Conservation (phyloP, 2,113 vertebrate genomes). For the Cebidichthys violaceus region DNA sequence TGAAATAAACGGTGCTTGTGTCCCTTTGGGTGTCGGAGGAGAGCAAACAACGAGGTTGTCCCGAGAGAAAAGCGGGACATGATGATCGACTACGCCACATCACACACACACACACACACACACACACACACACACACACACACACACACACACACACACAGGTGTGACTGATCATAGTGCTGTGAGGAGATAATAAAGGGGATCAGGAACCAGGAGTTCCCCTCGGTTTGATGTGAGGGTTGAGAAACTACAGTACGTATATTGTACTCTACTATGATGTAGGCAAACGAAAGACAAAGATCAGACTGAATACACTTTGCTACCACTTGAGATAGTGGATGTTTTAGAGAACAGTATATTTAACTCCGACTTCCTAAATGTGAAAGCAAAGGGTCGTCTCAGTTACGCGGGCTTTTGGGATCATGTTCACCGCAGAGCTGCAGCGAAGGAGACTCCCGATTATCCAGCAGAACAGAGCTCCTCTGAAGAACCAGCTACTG, state of each 20-base stretch:
- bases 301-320: no score
- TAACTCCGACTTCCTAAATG: neutral
- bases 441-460: neutral
- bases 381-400: neutral
- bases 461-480: neutral
- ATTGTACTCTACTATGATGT: no score
- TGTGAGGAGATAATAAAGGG: neutral
- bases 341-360: neutral
- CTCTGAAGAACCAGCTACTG: slow-evolving; percentile 32
- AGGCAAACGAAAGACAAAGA: no score
- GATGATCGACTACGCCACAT: neutral
- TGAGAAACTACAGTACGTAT: no score
- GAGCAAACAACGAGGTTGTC: slow-evolving; percentile 2
- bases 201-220: slow-evolving; percentile 1
- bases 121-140: slow-evolving; percentile 12
- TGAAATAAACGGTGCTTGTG: slow-evolving; percentile 32
- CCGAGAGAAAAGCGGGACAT: neutral
- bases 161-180: neutral
- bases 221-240: no score
- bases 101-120: slow-evolving; percentile 12
- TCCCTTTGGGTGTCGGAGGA: slow-evolving; percentile 30
- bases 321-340: neutral
- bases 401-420: neutral
- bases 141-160: slow-evolving; percentile 12
- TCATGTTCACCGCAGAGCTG: neutral